phyloP scores from a whole-genome alignment of 2,888 invertebrate species.

The Eledona agricola region DNA sequence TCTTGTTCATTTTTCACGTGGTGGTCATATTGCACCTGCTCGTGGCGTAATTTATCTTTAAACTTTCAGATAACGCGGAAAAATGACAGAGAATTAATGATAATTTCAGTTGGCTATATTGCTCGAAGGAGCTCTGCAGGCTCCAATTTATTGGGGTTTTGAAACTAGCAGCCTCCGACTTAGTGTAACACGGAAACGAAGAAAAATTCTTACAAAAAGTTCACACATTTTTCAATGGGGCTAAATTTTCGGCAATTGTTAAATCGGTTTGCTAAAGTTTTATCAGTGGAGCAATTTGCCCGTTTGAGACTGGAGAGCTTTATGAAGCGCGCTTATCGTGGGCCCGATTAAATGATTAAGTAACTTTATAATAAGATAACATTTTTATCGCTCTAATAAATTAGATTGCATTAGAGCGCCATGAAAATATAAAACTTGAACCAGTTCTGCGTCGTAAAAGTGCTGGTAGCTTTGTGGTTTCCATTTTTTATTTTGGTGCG shows the following conservation, averaged over 20 bases:
- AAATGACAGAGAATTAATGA: constrained; percentile 4
- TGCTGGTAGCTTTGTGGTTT: background rate
- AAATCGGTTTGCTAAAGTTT: no score
- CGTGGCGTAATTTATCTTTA: constrained; percentile 1
- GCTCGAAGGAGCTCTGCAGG: constrained; percentile 4
- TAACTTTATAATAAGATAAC: constrained; percentile 1
- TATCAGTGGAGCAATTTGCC: no score
- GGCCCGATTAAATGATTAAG: no score
- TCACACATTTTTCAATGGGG: no score
- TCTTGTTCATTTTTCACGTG: constrained; percentile 1
- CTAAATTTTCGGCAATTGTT: no score
- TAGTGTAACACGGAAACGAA: no score
- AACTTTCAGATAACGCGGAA: background rate
- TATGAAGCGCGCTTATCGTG: no score
- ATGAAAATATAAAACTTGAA: constrained; percentile 2
- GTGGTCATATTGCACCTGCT: background rate
- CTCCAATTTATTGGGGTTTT: constrained; percentile 6
- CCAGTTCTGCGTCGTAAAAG: no score
- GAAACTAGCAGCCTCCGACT: constrained; percentile 2
- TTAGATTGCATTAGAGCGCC: background rate
- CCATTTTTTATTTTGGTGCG: no score
- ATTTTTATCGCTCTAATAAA: constrained; percentile 3
- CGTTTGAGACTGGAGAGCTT: no score
- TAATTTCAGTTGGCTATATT: constrained; percentile 5
- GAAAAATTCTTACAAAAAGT: no score